phyloP scores from a whole-genome alignment of 2,888 invertebrate species.

The Chloroclysta siterata region DNA sequence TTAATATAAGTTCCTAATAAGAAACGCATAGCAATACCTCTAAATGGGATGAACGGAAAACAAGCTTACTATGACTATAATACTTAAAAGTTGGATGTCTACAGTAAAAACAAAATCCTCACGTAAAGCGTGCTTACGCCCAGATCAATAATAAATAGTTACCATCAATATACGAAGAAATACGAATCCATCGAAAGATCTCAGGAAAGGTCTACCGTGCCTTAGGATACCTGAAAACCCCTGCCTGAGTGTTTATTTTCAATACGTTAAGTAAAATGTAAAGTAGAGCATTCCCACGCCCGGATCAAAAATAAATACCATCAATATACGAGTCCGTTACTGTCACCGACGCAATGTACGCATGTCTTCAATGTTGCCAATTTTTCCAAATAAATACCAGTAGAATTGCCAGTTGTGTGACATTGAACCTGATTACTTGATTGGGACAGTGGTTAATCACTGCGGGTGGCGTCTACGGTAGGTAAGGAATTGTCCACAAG shows the following conservation, averaged over 20 bases:
- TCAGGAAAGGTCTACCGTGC: background rate
- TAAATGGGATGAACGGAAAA: background rate
- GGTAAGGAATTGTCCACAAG: slow-evolving; percentile 8
- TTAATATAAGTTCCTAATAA: background rate
- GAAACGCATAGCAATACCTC: background rate
- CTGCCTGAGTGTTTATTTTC: background rate
- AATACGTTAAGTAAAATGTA: background rate
- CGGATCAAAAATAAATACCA: slow-evolving; percentile 9
- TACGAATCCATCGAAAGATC: too few relatives aligned
- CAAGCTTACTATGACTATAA: too few relatives aligned
- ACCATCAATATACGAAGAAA: too few relatives aligned
- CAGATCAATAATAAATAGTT: too few relatives aligned
- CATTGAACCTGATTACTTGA: slow-evolving; percentile 56
- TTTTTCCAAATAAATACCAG: slow-evolving; percentile 4
- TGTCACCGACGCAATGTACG: slow-evolving; percentile 5
- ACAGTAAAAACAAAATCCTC: too few relatives aligned
- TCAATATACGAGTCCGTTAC: slow-evolving; percentile 15
- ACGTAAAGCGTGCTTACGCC: too few relatives aligned
- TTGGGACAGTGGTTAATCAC: slow-evolving; percentile 27
- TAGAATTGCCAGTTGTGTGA: slow-evolving; percentile 45
- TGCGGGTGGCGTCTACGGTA: slow-evolving; percentile 15
- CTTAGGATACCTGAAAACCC: too few relatives aligned
- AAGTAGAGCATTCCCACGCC: slow-evolving; percentile 19
- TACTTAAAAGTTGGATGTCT: too few relatives aligned
- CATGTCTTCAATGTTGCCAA: slow-evolving; percentile 30